Base-by-base conservation (phyloP, 2,888 invertebrate species). In the Ennomos fuscantarius region DNA sequence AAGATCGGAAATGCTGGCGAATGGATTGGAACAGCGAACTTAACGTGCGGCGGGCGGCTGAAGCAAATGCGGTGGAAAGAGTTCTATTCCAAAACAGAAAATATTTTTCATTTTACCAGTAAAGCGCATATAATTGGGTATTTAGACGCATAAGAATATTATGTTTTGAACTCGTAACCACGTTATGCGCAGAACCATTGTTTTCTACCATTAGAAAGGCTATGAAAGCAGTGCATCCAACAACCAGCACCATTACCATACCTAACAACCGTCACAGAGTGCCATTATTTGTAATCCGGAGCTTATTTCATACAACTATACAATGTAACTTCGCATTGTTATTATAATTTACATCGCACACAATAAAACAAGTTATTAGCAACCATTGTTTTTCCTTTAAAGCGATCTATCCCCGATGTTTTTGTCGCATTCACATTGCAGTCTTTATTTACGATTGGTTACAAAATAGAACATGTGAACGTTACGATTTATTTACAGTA, bases 321-420 rank as follows among this genome's bases (percentile, higher is more conserved):
- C 65, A 64, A 65, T 69, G 66, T 63, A 64, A 62, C 66, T 57
- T 62, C 65, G 47, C 44, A 43, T 72, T 76, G 65, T 70, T 66
- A 69, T 70, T 67, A 58, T 64, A 69, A 70, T 70, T 62, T 59
- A 61, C 52, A 62, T 49, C 47, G 47, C 57, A 55, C 46, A 58
- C 48, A 68, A 73, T 72, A 70, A 74, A 72, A 69, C 68, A 66
- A 56, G 66, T 67, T 64, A 74, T 68, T 71, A 68, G 55, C 43
- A 32, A 59, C 67, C 65, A 67, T 72, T 72, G 71, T 71, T 55
- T 63, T 55, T 54, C 58, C 52, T 56, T 56, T 67, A 58, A 61
- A 73, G 63, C 55, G 60, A 69, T 66, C 59, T 60, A 50, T 70
- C 64, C 55, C 56, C 55, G 60, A 63, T 45, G 66, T 69, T 73